phyloP scores from a whole-genome alignment of 2,797 vertebrate genomes.

The Lacerta agilis region DNA sequence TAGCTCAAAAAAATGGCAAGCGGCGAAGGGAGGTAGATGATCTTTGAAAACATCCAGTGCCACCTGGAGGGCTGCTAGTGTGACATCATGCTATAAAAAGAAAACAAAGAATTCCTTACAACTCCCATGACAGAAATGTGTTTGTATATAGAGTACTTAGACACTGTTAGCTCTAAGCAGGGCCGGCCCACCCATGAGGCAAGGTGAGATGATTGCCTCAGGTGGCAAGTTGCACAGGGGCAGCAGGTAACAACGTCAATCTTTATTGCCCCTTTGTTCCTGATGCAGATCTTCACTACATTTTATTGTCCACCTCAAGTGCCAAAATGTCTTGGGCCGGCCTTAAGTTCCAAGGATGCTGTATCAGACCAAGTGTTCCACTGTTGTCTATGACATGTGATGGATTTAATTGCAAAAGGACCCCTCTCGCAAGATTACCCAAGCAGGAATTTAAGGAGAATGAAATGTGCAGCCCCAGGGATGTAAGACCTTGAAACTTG shows the following conservation, averaged over 20 bases:
- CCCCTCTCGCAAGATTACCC: not conserved
- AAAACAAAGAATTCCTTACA: not conserved
- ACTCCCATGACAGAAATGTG: not conserved
- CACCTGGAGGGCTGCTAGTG: slow-evolving; percentile 84
- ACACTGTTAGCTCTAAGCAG: too few species aligned
- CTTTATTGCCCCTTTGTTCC: too few species aligned
- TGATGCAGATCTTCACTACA: too few species aligned
- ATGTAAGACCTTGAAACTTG: not conserved
- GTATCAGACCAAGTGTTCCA: too few species aligned
- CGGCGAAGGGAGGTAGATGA: slow-evolving; percentile 81
- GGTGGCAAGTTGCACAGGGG: too few species aligned
- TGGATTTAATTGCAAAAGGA: not conserved
- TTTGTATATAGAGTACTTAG: not conserved
- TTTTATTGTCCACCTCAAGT: too few species aligned
- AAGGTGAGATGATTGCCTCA: too few species aligned
- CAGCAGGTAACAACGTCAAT: too few species aligned
- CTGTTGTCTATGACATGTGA: not conserved
- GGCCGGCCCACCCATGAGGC: too few species aligned
- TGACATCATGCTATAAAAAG: slow-evolving; percentile 83
- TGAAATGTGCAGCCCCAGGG: not conserved
- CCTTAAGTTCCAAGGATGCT: not conserved
- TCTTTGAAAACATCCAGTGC: slow-evolving; percentile 82
- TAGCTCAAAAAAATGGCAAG: slow-evolving; percentile 86
- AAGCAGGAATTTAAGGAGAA: not conserved
- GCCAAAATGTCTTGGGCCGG: too few species aligned